Conservation (phyloP, 2,113 vertebrate species). For the Cercopithecus mona region DNA sequence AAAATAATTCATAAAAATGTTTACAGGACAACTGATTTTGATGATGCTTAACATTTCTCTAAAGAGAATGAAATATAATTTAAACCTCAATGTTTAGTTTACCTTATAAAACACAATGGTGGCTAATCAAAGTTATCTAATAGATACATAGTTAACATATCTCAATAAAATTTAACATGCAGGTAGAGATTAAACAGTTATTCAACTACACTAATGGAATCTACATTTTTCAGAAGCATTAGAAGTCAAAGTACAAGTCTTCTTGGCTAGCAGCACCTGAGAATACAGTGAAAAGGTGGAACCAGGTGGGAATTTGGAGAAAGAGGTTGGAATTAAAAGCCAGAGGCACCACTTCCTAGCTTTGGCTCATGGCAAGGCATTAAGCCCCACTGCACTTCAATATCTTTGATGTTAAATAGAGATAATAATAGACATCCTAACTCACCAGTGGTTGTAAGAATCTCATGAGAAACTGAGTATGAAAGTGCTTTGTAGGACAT, state of each 20-base stretch:
- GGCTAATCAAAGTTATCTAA: conserved; percentile 14
- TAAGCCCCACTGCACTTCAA: background rate
- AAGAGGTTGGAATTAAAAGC: background rate
- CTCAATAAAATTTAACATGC: conserved; percentile 1
- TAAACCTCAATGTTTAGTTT: conserved; percentile 49
- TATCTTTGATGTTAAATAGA: background rate
- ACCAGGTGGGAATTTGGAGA: conserved; percentile 12
- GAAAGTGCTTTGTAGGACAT: background rate
- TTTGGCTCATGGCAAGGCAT: background rate
- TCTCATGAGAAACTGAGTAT: background rate
- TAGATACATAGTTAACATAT: background rate
- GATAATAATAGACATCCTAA: background rate
- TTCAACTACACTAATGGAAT: background rate
- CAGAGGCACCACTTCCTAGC: background rate
- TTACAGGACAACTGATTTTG: conserved; percentile 19
- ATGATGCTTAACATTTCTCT: conserved; percentile 37
- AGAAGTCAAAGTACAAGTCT: background rate
- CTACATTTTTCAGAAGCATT: background rate
- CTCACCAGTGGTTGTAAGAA: background rate
- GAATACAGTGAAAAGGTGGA: background rate
- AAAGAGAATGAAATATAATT: conserved; percentile 20
- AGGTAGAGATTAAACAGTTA: conserved; percentile 10
- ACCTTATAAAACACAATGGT: conserved; percentile 34
- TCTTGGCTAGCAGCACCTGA: background rate
- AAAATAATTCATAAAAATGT: background rate